Evolutionary conservation across 2,113 vertebrate species (phyloP).

Genomic region (Mustelus asterias): DNA sequence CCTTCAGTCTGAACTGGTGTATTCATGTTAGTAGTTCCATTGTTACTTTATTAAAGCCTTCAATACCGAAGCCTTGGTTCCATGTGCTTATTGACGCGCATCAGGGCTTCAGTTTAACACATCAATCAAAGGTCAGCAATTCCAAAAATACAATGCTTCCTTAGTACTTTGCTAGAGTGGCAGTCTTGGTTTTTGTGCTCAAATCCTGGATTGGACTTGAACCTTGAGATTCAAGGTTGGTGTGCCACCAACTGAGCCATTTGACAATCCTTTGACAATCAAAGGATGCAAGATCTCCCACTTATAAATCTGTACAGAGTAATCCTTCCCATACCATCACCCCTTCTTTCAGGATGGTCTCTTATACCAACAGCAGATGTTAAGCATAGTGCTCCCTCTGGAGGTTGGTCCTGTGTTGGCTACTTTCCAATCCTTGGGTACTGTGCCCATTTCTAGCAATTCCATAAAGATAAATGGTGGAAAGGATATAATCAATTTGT

Average conservation of each 20-base stretch:
- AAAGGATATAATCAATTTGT: not conserved
- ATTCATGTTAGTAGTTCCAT: too few species aligned
- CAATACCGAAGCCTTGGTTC: too few species aligned
- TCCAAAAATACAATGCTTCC: not conserved
- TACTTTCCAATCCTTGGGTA: not conserved
- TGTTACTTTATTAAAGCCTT: too few species aligned
- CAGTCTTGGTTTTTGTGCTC: not conserved
- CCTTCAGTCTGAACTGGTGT: too few species aligned
- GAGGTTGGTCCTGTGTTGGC: not conserved
- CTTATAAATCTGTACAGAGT: not conserved
- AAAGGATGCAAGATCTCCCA: not conserved
- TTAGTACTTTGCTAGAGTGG: not conserved
- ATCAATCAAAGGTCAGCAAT: not conserved
- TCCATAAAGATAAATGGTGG: not conserved
- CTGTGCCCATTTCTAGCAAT: not conserved
- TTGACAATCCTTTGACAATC: not conserved
- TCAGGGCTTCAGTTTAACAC: not conserved
- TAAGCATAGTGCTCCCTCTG: not conserved
- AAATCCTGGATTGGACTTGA: not conserved
- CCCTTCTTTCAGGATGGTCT: not conserved
- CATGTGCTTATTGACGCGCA: too few species aligned
- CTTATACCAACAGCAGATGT: not conserved
- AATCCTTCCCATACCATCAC: not conserved
- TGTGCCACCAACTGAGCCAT: not conserved
- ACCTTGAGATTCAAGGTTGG: too few species aligned